Base-by-base conservation (phyloP, 2,797 vertebrate species). In the Erpetoichthys calabaricus region DNA sequence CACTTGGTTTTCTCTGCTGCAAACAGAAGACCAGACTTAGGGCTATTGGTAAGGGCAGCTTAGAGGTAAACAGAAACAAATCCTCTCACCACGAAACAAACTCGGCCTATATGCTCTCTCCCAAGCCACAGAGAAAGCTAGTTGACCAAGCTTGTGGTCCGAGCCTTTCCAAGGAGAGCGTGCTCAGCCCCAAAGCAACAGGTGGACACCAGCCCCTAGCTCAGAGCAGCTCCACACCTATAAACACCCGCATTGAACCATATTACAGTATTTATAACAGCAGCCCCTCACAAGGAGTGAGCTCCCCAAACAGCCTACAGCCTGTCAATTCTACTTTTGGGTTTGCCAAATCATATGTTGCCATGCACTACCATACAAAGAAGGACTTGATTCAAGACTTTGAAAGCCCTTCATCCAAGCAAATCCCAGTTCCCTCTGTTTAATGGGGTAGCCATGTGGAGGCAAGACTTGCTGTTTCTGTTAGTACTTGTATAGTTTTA, bases 11-110 rank as follows among this genome's bases (percentile, higher is more conserved):
- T 57, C 74, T 87, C 47, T 97, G 87, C 78, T 96, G 85, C 76
- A 87, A 86, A 72, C 90, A 92, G 62, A 95, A 94, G 81, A 98
- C 95, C 0, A 86, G 91, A 8, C 82, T 98, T 55, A 90, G 84
- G 3, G 92, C 90, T 2, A 66, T 99, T 81, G 96, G 95, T 4
- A 94, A 91, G 64, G 96, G 92, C 53, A 92, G 83, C 78, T 77
- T 97, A 3, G 92, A 98, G 64, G 86, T 86, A 71, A 97, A 98
- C 73, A 89, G 93, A 67, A 97, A 98, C 76, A 98, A 98, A 65
- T 97, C 95, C 1, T 98, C 96, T 6, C 95, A 98, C 69, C 93
- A 97, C 0, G 95, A 98, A 72, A 97, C 93, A 64, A 99, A 98
- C 75, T 98, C 94, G 0, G 96, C 92, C 0, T 97, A 96, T 25